Percentiles rank a stretch among this genome's conserved stretches.
phyloP scores from a whole-genome alignment of 2,113 vertebrate genomes.

The Nannospalax galili region DNA sequence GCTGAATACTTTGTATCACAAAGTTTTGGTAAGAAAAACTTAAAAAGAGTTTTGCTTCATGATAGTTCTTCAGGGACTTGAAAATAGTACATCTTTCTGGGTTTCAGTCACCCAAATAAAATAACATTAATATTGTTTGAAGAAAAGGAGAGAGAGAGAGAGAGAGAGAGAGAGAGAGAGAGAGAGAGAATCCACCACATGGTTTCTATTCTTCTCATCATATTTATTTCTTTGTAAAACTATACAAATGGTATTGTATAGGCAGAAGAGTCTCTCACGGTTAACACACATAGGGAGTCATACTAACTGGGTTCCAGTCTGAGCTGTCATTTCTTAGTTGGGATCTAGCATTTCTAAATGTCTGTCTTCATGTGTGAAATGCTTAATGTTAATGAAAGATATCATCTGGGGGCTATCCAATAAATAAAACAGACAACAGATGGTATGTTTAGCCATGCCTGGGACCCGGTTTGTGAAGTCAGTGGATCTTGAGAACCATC shows the following conservation, averaged over 20 bases:
- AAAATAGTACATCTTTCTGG: not conserved
- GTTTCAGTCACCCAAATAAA: not conserved
- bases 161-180: too few species aligned
- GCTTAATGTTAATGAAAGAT: not conserved
- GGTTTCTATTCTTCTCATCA: not conserved
- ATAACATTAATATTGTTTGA: not conserved
- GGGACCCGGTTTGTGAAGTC: too few species aligned
- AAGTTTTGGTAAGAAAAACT: not conserved
- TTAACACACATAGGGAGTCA: not conserved
- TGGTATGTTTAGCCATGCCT: not conserved
- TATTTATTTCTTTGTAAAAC: not conserved
- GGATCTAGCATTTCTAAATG: not conserved
- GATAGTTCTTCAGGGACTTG: not conserved
- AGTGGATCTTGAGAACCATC: not conserved
- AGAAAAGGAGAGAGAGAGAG: not conserved
- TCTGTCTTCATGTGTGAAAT: not conserved
- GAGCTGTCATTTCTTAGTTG: not conserved
- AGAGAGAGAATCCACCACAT: not conserved
- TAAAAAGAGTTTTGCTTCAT: not conserved
- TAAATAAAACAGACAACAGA: not conserved
- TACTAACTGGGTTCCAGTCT: not conserved
- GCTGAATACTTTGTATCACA: not conserved
- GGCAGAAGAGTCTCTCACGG: not conserved
- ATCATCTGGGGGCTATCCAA: fast-evolving
- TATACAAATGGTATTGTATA: not conserved